Percentiles rank a stretch among this genome's conserved stretches.
These are phyloP conservation scores for Enteromius anoplus DNA, from an alignment of 2,797 vertebrate species.

Conservation along the genomic window DNA sequence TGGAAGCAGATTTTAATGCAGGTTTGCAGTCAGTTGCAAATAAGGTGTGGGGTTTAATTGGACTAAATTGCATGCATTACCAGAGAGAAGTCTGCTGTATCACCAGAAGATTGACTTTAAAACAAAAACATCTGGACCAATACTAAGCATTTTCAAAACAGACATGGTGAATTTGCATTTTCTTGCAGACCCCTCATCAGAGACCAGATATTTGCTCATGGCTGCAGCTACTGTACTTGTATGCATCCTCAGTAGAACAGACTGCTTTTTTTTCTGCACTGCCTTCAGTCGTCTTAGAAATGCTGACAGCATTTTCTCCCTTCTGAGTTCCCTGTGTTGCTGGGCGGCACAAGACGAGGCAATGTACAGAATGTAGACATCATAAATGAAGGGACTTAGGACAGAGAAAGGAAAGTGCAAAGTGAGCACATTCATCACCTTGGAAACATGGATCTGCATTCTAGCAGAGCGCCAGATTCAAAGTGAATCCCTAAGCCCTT, in stretches of 20 bases:
- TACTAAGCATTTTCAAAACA: background rate
- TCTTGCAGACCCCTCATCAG: slow-evolving; percentile 29
- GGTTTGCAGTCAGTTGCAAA: background rate
- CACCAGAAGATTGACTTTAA: background rate
- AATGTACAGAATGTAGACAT: slow-evolving; percentile 58
- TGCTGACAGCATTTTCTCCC: slow-evolving; percentile 51
- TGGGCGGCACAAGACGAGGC: slow-evolving; percentile 32
- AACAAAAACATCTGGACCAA: background rate
- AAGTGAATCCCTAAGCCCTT: slow-evolving; percentile 16
- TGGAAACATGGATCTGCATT: slow-evolving; percentile 43
- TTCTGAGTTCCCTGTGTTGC: slow-evolving; percentile 43
- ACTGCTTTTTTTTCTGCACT: slow-evolving; percentile 33
- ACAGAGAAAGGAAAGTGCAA: slow-evolving; percentile 63
- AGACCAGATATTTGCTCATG: slow-evolving; percentile 19
- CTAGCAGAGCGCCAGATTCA: slow-evolving; percentile 27
- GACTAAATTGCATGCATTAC: no score
- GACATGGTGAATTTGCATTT: background rate
- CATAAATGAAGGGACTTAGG: slow-evolving; percentile 67
- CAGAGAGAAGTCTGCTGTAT: background rate
- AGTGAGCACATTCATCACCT: slow-evolving; percentile 63
- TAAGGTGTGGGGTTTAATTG: background rate
- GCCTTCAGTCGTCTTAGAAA: slow-evolving; percentile 32
- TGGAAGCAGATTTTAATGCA: background rate
- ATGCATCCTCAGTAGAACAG: slow-evolving; percentile 32
- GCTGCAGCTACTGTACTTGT: slow-evolving; percentile 31